These are phyloP conservation scores for Cryptotis parvus DNA, from an alignment of 2,113 vertebrate genomes.

Conservation along the genomic window DNA sequence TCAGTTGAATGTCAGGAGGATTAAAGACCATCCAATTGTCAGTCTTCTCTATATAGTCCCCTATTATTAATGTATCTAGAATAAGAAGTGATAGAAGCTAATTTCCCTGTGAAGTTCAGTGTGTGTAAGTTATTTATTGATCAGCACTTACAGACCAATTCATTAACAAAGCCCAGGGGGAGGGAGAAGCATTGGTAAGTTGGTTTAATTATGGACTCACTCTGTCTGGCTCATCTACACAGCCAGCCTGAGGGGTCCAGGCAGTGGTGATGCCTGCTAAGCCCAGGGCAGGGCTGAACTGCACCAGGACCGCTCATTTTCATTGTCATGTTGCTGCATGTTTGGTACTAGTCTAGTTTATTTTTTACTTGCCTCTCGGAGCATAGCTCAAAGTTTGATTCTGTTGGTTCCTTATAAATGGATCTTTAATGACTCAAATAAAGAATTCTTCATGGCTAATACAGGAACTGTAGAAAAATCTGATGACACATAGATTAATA, in stretches of 20 bases:
- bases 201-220: background rate
- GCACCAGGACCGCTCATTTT: rapidly evolving
- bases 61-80: background rate
- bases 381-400: background rate
- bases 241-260: too few species aligned
- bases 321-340: background rate
- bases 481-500: background rate
- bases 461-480: background rate
- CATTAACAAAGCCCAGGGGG: background rate
- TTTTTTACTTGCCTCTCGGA: background rate
- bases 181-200: background rate
- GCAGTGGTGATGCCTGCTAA: rapidly evolving
- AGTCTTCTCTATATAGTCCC: background rate
- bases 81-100: background rate
- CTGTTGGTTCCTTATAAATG: background rate
- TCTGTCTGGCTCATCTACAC: background rate
- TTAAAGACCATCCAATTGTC: background rate
- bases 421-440: background rate
- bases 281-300: too few species aligned
- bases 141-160: background rate
- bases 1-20: background rate
- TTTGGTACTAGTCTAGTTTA: background rate
- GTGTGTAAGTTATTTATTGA: background rate
- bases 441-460: background rate
- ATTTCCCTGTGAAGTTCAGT: background rate